These are phyloP conservation scores for Parasteatoda lunata DNA, from an alignment of 2,888 invertebrate species.

Conservation along the genomic window DNA sequence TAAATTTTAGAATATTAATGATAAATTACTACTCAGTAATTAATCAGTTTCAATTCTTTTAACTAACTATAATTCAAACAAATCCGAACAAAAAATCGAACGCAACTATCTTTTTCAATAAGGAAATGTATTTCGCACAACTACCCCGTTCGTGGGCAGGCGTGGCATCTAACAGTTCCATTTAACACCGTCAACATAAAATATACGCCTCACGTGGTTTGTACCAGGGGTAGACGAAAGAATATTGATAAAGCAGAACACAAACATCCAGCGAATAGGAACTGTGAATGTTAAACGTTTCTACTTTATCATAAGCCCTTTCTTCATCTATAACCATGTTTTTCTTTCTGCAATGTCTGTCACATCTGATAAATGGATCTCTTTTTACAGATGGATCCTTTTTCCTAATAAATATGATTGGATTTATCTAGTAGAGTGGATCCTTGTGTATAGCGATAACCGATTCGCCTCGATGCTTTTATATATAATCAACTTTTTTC, in stretches of 20 bases:
- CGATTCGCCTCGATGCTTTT: conserved; percentile 14
- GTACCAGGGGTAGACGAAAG: not conserved
- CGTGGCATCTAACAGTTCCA: conserved; percentile 32
- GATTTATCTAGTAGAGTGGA: conserved; percentile 51
- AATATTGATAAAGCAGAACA: conserved; percentile 38
- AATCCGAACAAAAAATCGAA: too few relatives aligned
- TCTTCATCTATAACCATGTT: conserved; percentile 40
- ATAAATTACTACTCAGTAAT: too few relatives aligned
- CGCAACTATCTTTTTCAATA: not conserved
- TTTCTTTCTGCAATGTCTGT: conserved; percentile 22
- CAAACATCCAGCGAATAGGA: conserved; percentile 39
- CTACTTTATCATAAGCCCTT: conserved; percentile 25
- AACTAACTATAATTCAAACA: too few relatives aligned
- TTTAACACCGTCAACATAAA: conserved; percentile 53
- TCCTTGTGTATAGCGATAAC: conserved; percentile 34
- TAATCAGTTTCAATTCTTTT: too few relatives aligned
- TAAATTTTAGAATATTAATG: too few relatives aligned
- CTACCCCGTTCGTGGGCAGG: conserved; percentile 18
- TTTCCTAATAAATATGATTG: conserved; percentile 61
- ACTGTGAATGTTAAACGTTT: conserved; percentile 48
- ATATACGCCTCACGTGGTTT: conserved; percentile 15
- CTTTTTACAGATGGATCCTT: conserved; percentile 23
- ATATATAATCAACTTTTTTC: conserved; percentile 23
- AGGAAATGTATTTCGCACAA: conserved; percentile 7
- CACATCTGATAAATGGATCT: conserved; percentile 52